Conservation (phyloP, 2,113 vertebrate genomes). For the Spheniscus mendiculus region DNA sequence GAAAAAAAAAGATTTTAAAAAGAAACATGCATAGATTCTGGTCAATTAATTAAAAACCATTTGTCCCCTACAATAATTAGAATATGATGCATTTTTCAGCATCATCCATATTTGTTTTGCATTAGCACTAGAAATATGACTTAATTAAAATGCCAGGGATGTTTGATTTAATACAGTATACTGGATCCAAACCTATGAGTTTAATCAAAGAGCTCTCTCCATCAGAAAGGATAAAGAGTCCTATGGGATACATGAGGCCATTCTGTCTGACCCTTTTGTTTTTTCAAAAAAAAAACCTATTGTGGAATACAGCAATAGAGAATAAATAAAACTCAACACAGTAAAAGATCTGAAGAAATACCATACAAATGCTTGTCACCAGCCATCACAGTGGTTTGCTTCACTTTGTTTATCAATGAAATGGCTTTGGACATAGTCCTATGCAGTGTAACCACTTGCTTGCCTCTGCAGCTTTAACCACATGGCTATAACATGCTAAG, state of each 20-base stretch:
- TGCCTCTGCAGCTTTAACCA: not conserved
- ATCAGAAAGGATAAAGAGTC: not conserved
- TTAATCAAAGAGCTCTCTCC: not conserved
- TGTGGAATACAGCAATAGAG: not conserved
- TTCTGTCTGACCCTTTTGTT: not conserved
- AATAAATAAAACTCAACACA: not conserved
- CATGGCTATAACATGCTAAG: rapidly evolving
- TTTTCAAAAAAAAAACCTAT: not conserved
- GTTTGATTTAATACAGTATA: not conserved
- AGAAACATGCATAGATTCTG: not conserved
- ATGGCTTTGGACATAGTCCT: not conserved
- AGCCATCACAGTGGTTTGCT: not conserved
- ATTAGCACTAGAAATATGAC: not conserved
- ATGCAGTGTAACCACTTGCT: not conserved
- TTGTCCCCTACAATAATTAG: not conserved
- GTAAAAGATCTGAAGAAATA: not conserved
- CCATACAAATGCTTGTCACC: not conserved
- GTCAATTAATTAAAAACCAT: not conserved
- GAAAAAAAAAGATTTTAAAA: not conserved
- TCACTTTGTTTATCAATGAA: not conserved
- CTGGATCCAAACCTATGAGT: not conserved
- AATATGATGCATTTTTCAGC: not conserved
- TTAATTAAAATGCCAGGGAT: not conserved
- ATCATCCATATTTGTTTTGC: not conserved
- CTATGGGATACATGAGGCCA: not conserved